These are phyloP conservation scores for Miltochrista miniata DNA, from an alignment of 2,888 invertebrate genomes.

Conservation along the genomic window DNA sequence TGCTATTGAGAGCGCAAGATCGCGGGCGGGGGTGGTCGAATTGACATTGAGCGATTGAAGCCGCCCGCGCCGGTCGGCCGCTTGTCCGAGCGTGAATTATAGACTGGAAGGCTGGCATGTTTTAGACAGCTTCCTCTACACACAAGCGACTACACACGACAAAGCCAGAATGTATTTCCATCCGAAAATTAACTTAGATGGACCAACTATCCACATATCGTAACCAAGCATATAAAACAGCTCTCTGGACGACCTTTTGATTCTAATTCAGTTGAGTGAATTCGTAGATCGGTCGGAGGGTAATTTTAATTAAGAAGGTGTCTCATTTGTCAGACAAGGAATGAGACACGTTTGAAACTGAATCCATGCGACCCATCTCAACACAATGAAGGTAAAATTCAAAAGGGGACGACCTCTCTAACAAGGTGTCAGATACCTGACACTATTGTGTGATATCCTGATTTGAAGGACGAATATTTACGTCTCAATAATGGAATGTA, in stretches of 20 bases:
- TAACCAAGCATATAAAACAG: constrained; percentile 12
- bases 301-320: constrained; percentile 61
- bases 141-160: constrained; percentile 38
- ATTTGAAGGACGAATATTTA: constrained; percentile 70
- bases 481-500: constrained; percentile 61
- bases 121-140: constrained; percentile 52
- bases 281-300: constrained; percentile 20
- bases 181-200: constrained; percentile 13
- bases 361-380: constrained; percentile 66
- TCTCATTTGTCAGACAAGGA: constrained; percentile 55
- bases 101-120: constrained; percentile 55
- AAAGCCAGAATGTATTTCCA: constrained; percentile 35
- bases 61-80: constrained; percentile 45
- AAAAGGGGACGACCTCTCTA: constrained; percentile 66
- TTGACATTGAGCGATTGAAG: constrained; percentile 71
- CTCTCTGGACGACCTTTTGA: constrained; percentile 14
- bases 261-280: constrained; percentile 12
- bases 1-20: constrained; percentile 60
- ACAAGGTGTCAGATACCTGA: constrained; percentile 79
- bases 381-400: constrained; percentile 68
- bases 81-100: constrained; percentile 60
- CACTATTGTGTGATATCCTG: constrained; percentile 70
- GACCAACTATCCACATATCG: constrained; percentile 12
- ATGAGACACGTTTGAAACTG: constrained; percentile 66
- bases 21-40: constrained; percentile 53